Percentiles rank a stretch among this genome's conserved stretches.
phyloP scores from a whole-genome alignment of 2,113 vertebrate species.

The Callionymus lyra region DNA sequence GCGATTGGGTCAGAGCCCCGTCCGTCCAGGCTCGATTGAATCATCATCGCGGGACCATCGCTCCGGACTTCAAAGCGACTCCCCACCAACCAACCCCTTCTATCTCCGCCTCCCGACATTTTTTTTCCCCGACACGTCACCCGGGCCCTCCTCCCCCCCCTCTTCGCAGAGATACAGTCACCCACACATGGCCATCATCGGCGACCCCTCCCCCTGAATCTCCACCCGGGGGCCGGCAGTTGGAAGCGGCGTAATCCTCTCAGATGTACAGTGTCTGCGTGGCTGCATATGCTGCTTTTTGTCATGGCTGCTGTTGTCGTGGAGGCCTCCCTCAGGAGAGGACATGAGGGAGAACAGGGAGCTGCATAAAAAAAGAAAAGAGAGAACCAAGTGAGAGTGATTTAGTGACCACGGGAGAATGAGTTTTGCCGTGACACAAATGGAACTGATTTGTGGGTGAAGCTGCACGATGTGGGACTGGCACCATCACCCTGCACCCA shows the following conservation, averaged over 20 bases:
- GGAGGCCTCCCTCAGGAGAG: constrained; percentile 33
- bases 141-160: constrained; percentile 10
- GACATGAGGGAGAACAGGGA: constrained; percentile 35
- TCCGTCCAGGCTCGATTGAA: constrained; percentile 7
- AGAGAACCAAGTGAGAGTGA: constrained; percentile 12
- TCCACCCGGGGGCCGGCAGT: constrained; percentile 14
- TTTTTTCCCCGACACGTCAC: constrained; percentile 9
- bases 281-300: constrained; percentile 32
- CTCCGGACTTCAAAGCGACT: constrained; percentile 21
- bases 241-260: constrained; percentile 35
- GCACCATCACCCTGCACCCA: constrained; percentile 11
- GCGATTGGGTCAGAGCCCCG: constrained; percentile 12
- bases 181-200: constrained; percentile 16
- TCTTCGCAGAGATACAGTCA: constrained; percentile 5
- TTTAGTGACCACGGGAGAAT: constrained; percentile 22
- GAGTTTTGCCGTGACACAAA: constrained; percentile 16
- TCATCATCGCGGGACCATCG: constrained; percentile 21
- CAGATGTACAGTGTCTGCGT: constrained; percentile 28
- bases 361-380: constrained; percentile 35
- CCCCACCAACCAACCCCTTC: background rate
- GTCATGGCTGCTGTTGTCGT: constrained; percentile 40
- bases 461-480: constrained; percentile 43
- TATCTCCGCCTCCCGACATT: constrained; percentile 5
- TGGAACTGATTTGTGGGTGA: constrained; percentile 24
- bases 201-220: constrained; percentile 15